These are phyloP conservation scores for Carcharodon carcharias DNA, from an alignment of 2,797 vertebrate species.

Conservation along the genomic window DNA sequence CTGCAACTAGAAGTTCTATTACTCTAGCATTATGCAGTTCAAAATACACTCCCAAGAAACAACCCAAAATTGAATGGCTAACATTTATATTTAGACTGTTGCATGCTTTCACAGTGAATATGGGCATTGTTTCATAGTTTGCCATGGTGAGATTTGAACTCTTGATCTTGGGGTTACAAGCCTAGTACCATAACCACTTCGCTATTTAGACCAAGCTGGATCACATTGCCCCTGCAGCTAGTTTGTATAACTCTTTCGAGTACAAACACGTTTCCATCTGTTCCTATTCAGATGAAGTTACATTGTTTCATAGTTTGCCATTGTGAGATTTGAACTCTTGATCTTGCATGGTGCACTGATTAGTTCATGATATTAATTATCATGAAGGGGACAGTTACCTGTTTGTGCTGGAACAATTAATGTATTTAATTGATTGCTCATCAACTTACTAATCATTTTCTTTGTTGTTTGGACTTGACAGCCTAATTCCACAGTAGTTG, in stretches of 20 bases:
- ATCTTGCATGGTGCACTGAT: too few relatives aligned
- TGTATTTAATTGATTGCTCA: background rate
- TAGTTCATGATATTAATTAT: background rate
- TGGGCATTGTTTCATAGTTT: background rate
- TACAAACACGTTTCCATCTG: too few relatives aligned
- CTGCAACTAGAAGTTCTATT: background rate
- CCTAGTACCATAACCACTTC: too few relatives aligned
- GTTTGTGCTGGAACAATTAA: background rate
- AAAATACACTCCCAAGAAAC: too few relatives aligned
- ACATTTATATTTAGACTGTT: background rate
- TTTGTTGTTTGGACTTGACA: constrained; percentile 41
- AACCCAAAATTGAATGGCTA: background rate
- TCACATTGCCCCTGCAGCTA: too few relatives aligned
- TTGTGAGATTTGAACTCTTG: too few relatives aligned
- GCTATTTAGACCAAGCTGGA: too few relatives aligned
- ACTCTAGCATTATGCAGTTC: background rate
- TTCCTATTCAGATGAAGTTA: too few relatives aligned
- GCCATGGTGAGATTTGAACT: too few relatives aligned
- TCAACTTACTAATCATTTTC: constrained; percentile 40
- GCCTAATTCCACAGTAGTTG: constrained; percentile 63
- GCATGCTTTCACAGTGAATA: background rate
- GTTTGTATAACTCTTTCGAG: too few relatives aligned
- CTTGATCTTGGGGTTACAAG: too few relatives aligned
- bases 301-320: too few relatives aligned
- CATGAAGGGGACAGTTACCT: background rate